phyloP scores from a whole-genome alignment of 2,113 vertebrate genomes.

The Varanus komodoensis region DNA sequence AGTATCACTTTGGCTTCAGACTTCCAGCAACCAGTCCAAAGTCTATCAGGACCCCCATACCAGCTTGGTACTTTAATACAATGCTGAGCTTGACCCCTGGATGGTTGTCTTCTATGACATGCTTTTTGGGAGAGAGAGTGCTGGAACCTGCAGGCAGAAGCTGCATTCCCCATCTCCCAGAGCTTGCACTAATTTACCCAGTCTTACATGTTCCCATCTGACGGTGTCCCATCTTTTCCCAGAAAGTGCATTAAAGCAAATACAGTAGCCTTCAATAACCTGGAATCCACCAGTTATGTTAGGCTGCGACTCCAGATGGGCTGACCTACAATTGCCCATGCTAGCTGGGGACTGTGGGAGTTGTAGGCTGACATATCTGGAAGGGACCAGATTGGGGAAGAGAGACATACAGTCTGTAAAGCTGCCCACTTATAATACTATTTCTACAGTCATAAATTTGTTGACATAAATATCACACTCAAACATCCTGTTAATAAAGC shows the following conservation, averaged over 20 bases:
- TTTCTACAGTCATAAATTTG: background rate
- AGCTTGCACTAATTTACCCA: background rate
- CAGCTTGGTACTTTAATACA: background rate
- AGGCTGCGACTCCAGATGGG: too few species aligned
- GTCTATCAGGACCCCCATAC: background rate
- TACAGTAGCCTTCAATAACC: too few species aligned
- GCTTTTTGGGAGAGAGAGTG: background rate
- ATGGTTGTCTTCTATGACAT: background rate
- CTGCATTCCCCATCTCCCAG: background rate
- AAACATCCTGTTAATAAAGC: conserved; percentile 7
- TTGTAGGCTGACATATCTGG: too few species aligned
- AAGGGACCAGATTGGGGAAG: too few species aligned
- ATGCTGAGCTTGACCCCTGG: too few species aligned
- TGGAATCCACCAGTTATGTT: too few species aligned
- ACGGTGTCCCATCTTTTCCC: background rate
- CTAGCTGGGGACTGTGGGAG: too few species aligned
- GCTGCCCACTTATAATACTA: background rate
- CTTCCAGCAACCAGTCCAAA: background rate
- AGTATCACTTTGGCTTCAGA: background rate
- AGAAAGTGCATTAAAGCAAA: background rate
- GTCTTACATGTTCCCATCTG: background rate
- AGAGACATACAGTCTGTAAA: background rate
- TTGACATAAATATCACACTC: background rate
- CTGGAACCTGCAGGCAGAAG: background rate
- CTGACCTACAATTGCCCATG: too few species aligned